Percentiles rank a stretch among this genome's conserved stretches.
These are phyloP conservation scores for Ceratothoa steindachneri DNA, from an alignment of 2,888 invertebrate genomes.

Conservation along the genomic window DNA sequence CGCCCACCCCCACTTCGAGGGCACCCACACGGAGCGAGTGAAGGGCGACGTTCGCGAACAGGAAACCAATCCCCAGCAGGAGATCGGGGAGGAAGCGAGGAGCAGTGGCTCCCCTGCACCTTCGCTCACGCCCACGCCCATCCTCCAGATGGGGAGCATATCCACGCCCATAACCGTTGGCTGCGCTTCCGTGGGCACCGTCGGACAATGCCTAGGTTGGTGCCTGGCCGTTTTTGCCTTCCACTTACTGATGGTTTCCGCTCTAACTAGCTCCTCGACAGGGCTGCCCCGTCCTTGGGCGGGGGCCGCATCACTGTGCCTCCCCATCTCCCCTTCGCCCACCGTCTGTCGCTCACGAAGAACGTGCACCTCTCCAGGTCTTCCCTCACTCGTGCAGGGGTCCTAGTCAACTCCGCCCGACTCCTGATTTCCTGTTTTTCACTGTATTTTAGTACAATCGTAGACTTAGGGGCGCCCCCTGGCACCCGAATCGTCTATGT, in stretches of 20 bases:
- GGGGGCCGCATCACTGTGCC: neutral
- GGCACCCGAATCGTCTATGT: no score
- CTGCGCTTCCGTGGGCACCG: neutral
- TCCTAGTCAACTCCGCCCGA: neutral
- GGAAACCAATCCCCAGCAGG: neutral
- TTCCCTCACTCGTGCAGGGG: neutral
- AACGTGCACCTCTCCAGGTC: neutral
- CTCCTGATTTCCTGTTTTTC: neutral
- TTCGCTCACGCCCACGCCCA: neutral
- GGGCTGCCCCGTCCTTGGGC: neutral
- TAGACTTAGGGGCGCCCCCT: no score
- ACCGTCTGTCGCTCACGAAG: neutral
- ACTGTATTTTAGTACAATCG: neutral
- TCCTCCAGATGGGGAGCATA: neutral
- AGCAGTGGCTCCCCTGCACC: neutral
- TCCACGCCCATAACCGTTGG: neutral
- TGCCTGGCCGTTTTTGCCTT: neutral
- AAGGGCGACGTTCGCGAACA: neutral
- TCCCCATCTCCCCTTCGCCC: neutral
- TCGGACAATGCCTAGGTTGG: slow-evolving; percentile 7
- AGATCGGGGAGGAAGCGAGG: neutral
- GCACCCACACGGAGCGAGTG: neutral
- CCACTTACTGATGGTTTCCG: neutral
- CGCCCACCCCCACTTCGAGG: neutral
- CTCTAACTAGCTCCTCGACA: neutral